Base-by-base conservation (phyloP, 2,113 vertebrate genomes). In the Prunella fulvescens region DNA sequence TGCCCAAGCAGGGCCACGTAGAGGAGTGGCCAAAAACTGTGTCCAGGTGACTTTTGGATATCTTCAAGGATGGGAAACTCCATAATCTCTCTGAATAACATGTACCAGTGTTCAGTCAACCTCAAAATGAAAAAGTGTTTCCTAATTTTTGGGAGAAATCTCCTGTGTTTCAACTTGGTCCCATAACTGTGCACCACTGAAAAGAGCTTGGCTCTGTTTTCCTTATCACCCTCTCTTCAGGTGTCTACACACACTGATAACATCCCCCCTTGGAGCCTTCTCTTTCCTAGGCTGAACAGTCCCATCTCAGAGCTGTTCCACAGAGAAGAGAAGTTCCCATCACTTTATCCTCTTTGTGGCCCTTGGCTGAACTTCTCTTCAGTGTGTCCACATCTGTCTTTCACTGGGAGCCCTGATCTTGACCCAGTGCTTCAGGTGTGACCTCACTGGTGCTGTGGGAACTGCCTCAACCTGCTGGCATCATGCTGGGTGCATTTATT, bases 241-340 rank as follows among this genome's bases (percentile, higher is more conserved):
- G 4, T 61, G 14, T 42, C 78, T 78, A 26, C 37, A n/a, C 4
- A 40, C 26, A 53, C 9, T 26, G n/a, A 9, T 33, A 40, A 69
- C 51, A 42, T 20, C 2, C 8, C 1, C 2, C 6, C 13, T 6
- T 0, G 0, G 8, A 89, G 28, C 6, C 40, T 72, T 65, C 14
- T 56, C 33, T 65, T 90, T 65, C 54, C 25, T 28, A 44, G 16
- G 20, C 14, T 57, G 26, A 79, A 19, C 4, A 4, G 18, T 29
- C n/a, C 4, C 31, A 61, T 42, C 16, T 60, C 31, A 50, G n/a
- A 84, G 18, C n/a, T n/a, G 40, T 65, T 60, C n/a, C 29, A 9
- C 50, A 10, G 1, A n/a, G 14, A 31, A 60, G 39, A 60, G 26
- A 28, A 16, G 13, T 3, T 94, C 29, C 6, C 10, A 13, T 5